Percentiles rank a stretch among this genome's conserved stretches.
Conservation (phyloP, 2,113 vertebrate genomes). For the Ageneiosus marmoratus region DNA sequence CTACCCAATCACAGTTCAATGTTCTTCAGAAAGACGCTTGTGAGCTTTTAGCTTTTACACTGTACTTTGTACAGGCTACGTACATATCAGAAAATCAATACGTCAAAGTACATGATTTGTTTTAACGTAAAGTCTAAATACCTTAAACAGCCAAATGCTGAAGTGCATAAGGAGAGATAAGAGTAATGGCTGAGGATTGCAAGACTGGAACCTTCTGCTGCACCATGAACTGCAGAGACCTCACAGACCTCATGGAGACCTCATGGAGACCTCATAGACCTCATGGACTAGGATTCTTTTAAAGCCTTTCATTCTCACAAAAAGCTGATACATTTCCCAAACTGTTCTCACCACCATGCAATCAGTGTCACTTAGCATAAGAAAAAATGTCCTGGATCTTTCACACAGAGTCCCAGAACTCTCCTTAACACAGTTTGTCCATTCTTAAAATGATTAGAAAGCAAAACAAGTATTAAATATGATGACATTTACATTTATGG, state of each 20-base stretch:
- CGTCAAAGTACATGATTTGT: too few species aligned
- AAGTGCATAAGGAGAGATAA: too few species aligned
- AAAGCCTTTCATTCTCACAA: background rate
- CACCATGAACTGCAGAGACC: background rate
- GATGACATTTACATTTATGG: too few species aligned
- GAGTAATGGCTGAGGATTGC: background rate
- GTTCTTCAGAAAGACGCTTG: background rate
- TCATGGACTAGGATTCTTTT: background rate
- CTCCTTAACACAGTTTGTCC: background rate
- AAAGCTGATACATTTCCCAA: too few species aligned
- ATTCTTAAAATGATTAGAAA: background rate
- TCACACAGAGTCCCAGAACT: background rate
- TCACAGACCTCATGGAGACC: too few species aligned
- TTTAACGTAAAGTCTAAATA: background rate
- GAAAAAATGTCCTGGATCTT: background rate
- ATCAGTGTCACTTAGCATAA: background rate
- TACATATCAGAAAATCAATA: background rate
- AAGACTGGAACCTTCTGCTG: background rate
- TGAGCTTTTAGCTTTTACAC: too few species aligned
- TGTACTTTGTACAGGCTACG: too few species aligned
- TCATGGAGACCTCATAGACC: too few species aligned
- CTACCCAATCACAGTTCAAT: background rate
- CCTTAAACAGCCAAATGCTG: background rate
- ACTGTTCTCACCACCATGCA: too few species aligned
- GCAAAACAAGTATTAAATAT: background rate